phyloP scores from a whole-genome alignment of 1,140 invertebrate genomes.

The Schlechtendalia chinensis region DNA sequence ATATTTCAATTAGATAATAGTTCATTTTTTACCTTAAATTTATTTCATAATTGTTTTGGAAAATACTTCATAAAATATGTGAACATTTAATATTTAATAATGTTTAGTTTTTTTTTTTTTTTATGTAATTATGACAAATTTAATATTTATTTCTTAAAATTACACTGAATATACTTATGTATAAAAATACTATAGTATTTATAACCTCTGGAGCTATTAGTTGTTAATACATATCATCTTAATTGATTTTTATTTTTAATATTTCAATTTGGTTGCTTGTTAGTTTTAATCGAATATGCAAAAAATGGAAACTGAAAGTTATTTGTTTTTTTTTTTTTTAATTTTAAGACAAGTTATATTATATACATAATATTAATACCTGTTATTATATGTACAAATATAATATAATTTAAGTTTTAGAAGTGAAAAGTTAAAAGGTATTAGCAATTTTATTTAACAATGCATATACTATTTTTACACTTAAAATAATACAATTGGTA shows the following conservation, averaged over 20 bases:
- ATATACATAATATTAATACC: neutral
- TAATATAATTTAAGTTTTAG: neutral
- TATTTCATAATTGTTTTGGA: neutral
- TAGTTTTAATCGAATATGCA: conserved; percentile 9
- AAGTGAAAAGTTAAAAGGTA: neutral
- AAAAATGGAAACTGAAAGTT: neutral
- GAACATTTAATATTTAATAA: neutral
- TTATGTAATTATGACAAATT: neutral
- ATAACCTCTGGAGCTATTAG: neutral
- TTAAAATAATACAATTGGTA: neutral
- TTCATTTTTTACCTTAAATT: too few species aligned
- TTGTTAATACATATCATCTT: conserved; percentile 22
- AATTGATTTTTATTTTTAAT: neutral
- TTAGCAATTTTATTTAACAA: conserved; percentile 6
- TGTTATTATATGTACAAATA: neutral
- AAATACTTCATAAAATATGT: neutral
- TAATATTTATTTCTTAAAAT: neutral
- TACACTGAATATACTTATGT: neutral
- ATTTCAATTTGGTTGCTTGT: neutral
- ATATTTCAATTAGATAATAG: neutral
- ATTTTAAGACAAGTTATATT: neutral
- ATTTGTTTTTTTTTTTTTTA: neutral
- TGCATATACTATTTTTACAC: neutral
- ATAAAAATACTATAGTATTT: neutral
- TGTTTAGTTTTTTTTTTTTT: conserved; percentile 6